phyloP scores from a whole-genome alignment of 2,888 invertebrate genomes.

The Ptychoptera albimana region DNA sequence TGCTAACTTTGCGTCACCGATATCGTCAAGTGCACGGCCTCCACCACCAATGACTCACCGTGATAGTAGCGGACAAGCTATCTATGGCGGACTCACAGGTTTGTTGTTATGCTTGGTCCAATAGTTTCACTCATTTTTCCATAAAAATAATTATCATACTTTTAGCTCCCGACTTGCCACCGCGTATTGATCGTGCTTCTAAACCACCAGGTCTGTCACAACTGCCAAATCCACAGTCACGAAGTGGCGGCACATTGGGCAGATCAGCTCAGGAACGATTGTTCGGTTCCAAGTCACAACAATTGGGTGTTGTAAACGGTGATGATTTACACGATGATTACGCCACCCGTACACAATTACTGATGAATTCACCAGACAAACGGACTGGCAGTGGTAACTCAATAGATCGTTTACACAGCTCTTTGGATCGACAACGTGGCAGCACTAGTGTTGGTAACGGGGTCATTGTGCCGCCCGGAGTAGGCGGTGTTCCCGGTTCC shows the following conservation, averaged over 20 bases:
- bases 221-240: conserved; percentile 39
- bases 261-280: conserved; percentile 55
- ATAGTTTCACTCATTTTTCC: background rate
- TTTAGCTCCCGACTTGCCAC: conserved; percentile 62
- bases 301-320: conserved; percentile 5
- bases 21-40: conserved; percentile 18
- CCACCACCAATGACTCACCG: conserved; percentile 22
- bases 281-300: conserved; percentile 37
- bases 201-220: conserved; percentile 51
- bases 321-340: conserved; percentile 29
- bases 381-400: conserved; percentile 16
- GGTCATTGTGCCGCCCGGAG: conserved; percentile 12
- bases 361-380: conserved; percentile 7
- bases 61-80: conserved; percentile 23
- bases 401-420: conserved; percentile 23
- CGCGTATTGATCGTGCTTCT: conserved; percentile 59
- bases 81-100: conserved; percentile 37
- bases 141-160: background rate
- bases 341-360: conserved; percentile 19
- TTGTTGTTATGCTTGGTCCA: conserved; percentile 5
- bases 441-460: background rate
- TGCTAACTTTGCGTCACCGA: background rate
- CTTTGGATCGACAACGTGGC: conserved; percentile 22
- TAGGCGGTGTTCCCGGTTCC: conserved; percentile 3
- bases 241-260: background rate